Base-by-base conservation (phyloP, 2,888 invertebrate genomes). In the Thelaira solivaga region DNA sequence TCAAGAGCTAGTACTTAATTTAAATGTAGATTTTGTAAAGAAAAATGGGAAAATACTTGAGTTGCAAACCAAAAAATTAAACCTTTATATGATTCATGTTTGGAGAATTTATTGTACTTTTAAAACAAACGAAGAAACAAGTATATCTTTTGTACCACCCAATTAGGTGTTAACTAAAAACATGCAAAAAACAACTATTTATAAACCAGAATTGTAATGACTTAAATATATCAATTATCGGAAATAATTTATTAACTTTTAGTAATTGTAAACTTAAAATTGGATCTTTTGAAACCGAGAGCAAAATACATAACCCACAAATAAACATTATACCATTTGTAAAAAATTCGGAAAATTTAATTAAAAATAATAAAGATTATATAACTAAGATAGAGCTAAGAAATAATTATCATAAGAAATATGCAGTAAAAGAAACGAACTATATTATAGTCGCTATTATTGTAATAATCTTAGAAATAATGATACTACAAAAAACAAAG, bases 161-260 rank as follows among this genome's bases (percentile, higher is more conserved):
- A 62, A 45, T 18, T 22, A 36, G 18, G 34, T 53, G 29, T 53
- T 31, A 31, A 31, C 31, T 31, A 39, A 59, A 59, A 57, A 36
- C 57, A 10, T 39, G n/a, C n/a, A 57, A 39, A 13, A 29, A 59
- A 41, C 59, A 43, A 29, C 13, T n/a, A n/a, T n/a, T n/a, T 13
- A 31, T 45, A 20, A 20, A 61, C 43, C 62, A 62, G n/a, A 62
- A 62, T 47, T 47, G 62, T 62, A 61, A 61, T 13, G 61, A 61
- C 8, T 61, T 61, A 34, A 61, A 45, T n/a, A 22, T 61, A 61
- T 45, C 13, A 62, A 47, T 62, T 47, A 31, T 26, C 6, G 41
- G 55, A 57, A 57, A 36, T 39, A 57, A 57, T 26, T 34, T 55
- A 55, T 22, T 59, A 45, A 61, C 61, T 31, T 45, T 61, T 31